Conservation (phyloP, 2,888 invertebrate species). For the Tillus elongatus region DNA sequence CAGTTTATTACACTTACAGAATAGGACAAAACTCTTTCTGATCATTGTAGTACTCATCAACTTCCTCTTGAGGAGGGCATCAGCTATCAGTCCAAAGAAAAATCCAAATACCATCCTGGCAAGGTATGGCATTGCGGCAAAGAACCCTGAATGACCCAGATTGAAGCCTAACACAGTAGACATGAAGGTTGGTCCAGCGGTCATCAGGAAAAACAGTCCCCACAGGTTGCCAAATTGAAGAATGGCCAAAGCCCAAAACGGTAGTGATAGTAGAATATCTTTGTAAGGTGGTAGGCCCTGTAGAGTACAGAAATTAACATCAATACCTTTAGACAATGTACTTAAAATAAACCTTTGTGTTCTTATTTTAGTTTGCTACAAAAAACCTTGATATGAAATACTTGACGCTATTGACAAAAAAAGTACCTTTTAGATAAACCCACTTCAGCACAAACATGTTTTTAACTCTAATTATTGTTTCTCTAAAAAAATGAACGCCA, state of each 20-base stretch:
- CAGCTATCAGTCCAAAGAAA: constrained; percentile 61
- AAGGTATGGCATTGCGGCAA: constrained; percentile 62
- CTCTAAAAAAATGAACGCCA: too few relatives aligned
- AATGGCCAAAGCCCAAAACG: constrained; percentile 57
- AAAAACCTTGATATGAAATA: too few relatives aligned
- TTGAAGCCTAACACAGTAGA: constrained; percentile 64
- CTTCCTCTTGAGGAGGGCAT: constrained; percentile 47
- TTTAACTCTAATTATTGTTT: too few relatives aligned
- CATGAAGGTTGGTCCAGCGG: constrained; percentile 66
- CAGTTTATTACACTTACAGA: constrained; percentile 52
- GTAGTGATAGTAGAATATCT: constrained; percentile 53
- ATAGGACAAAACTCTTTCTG: constrained; percentile 56
- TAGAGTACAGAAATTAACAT: constrained; percentile 27
- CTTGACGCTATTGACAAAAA: too few relatives aligned
- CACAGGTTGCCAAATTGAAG: constrained; percentile 70
- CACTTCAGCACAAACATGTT: too few relatives aligned
- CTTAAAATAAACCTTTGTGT: background rate
- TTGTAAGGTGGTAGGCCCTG: constrained; percentile 59
- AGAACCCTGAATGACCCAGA: constrained; percentile 58
- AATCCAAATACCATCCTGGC: constrained; percentile 60
- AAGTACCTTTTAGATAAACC: too few relatives aligned
- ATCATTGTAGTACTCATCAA: constrained; percentile 47
- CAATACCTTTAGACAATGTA: background rate
- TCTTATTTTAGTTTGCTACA: too few relatives aligned
- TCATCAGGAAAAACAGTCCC: constrained; percentile 67